Conservation (phyloP, 2,797 vertebrate species). For the Gallinago stenura region DNA sequence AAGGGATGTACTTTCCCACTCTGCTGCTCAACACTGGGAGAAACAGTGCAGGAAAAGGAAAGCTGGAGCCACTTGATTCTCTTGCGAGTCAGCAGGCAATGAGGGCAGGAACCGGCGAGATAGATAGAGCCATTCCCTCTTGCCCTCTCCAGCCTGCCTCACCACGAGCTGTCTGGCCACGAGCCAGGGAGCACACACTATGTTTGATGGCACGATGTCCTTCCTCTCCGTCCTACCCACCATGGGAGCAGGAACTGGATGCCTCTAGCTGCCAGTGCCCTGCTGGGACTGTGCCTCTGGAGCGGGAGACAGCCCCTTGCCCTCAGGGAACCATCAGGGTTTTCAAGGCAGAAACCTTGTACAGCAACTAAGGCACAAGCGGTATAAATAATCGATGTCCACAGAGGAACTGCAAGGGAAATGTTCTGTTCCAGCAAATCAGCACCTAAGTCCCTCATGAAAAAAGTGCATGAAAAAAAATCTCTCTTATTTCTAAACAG, state of each 20-base stretch:
- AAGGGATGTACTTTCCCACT: not conserved
- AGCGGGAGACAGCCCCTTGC: not conserved
- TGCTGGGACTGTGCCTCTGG: not conserved
- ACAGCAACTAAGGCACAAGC: not conserved
- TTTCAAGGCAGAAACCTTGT: not conserved
- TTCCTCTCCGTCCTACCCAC: not conserved
- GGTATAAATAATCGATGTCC: not conserved
- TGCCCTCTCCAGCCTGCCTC: not conserved
- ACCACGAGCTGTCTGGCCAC: rapidly evolving
- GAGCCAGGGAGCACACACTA: not conserved
- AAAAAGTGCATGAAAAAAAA: not conserved
- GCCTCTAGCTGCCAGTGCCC: not conserved
- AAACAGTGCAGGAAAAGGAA: not conserved
- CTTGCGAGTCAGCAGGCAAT: not conserved
- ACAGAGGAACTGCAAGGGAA: not conserved
- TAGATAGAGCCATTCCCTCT: not conserved
- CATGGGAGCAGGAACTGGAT: rapidly evolving
- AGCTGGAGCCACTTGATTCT: not conserved
- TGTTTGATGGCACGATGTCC: rapidly evolving
- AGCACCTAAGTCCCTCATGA: not conserved
- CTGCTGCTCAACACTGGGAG: not conserved
- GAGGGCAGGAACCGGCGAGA: not conserved
- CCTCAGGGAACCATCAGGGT: not conserved
- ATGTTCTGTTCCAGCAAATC: not conserved
- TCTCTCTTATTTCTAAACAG: not conserved